Percentiles rank a stretch among this genome's conserved stretches.
phyloP scores from a whole-genome alignment of 2,888 invertebrate species.

The Glaucopsyche alexis region DNA sequence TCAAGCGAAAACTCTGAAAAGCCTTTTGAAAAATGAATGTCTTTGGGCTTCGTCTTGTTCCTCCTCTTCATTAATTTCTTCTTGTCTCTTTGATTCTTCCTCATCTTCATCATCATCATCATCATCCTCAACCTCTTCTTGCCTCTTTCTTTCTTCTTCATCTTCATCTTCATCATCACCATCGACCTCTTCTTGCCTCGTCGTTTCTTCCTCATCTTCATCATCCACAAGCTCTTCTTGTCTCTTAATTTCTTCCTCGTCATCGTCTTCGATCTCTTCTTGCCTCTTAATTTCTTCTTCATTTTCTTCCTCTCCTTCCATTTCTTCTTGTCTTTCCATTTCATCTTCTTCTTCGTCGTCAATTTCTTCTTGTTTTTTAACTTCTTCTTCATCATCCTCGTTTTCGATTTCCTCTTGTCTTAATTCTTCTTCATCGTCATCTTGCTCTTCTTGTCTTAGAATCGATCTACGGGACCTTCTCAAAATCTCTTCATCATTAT shows the following conservation, averaged over 20 bases:
- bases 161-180: constrained; percentile 33
- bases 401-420: constrained; percentile 34
- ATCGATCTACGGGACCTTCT: constrained; percentile 16
- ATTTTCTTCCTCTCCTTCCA: constrained; percentile 37
- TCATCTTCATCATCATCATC: constrained; percentile 38
- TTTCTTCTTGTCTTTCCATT: constrained; percentile 35
- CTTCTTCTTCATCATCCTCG: constrained; percentile 40
- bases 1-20: constrained; percentile 52
- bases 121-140: constrained; percentile 33
- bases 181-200: constrained; percentile 27
- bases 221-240: constrained; percentile 32
- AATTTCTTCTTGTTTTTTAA: constrained; percentile 33
- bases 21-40: constrained; percentile 48
- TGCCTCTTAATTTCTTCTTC: constrained; percentile 30
- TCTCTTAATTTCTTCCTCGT: constrained; percentile 30
- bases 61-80: constrained; percentile 37
- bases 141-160: constrained; percentile 35
- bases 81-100: constrained; percentile 33
- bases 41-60: constrained; percentile 36
- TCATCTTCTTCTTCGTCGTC: constrained; percentile 39
- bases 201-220: constrained; percentile 28
- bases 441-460: constrained; percentile 30
- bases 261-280: constrained; percentile 31
- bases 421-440: constrained; percentile 35
- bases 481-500: neutral